Percentiles rank a stretch among this genome's conserved stretches.
phyloP scores from a whole-genome alignment of 1,140 invertebrate species.

The Procambarus virginalis region DNA sequence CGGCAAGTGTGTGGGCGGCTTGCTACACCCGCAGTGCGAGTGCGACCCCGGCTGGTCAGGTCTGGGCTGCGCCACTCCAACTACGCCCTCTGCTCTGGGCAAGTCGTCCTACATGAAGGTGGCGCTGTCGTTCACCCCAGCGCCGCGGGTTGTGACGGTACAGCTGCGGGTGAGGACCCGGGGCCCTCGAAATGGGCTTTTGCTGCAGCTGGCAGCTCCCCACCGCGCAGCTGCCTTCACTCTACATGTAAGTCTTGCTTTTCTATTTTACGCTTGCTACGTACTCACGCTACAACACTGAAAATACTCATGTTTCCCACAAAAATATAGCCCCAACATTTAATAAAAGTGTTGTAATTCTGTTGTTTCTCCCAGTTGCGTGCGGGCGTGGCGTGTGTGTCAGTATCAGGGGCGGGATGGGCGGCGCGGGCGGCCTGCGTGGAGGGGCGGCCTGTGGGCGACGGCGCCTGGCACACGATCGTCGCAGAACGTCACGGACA shows the following conservation, averaged over 20 bases:
- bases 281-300: too few relatives aligned
- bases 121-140: constrained; percentile 93
- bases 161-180: constrained; percentile 93
- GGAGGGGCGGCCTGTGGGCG: constrained; percentile 10
- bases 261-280: too few relatives aligned
- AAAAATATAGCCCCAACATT: background rate
- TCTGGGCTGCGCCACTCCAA: constrained; percentile 5
- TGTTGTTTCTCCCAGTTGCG: background rate
- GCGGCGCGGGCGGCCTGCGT: constrained; percentile 6
- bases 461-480: constrained; percentile 38
- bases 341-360: background rate
- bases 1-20: constrained; percentile 41
- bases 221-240: constrained; percentile 27
- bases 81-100: constrained; percentile 14
- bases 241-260: constrained; percentile 11
- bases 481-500: constrained; percentile 39
- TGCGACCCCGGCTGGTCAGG: constrained; percentile 50
- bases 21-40: constrained; percentile 23
- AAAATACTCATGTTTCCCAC: too few relatives aligned
- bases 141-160: constrained; percentile 91
- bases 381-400: constrained; percentile 28
- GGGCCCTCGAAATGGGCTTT: constrained; percentile 72
- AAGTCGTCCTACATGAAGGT: constrained; percentile 94
- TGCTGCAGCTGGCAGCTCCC: constrained; percentile 17
- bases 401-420: background rate